Evolutionary conservation across 2,888 invertebrate genomes (phyloP).

Genomic region (Deroplatys truncata): DNA sequence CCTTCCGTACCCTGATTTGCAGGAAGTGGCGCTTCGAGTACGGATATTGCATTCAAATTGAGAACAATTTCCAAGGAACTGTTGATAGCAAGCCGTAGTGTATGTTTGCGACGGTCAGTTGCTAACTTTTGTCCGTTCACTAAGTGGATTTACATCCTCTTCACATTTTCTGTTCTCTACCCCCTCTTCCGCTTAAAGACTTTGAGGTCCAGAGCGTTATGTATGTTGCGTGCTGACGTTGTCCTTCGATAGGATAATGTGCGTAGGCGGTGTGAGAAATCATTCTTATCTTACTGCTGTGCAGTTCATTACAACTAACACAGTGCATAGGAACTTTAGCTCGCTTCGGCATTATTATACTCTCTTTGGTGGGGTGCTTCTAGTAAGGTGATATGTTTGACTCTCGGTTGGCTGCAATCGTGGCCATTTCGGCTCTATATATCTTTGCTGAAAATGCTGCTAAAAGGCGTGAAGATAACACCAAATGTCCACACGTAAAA

Average conservation of each 20-base stretch:
- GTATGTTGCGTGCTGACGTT: background rate
- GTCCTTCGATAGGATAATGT: background rate
- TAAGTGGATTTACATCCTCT: background rate
- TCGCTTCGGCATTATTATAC: no score
- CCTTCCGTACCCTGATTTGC: no score
- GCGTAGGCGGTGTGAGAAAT: background rate
- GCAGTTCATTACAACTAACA: background rate
- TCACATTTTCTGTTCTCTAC: no score
- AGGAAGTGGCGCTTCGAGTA: no score
- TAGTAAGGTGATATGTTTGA: background rate
- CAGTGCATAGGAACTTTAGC: background rate
- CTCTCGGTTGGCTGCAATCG: background rate
- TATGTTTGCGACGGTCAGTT: background rate
- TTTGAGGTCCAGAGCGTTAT: background rate
- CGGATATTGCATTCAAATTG: no score
- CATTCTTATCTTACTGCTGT: background rate
- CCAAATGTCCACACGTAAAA: slow-evolving; percentile 71
- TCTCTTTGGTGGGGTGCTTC: no score
- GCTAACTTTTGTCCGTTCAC: background rate
- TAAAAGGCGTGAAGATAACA: slow-evolving; percentile 58
- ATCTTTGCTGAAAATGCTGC: background rate
- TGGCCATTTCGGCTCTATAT: background rate
- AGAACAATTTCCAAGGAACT: no score
- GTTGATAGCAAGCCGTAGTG: background rate
- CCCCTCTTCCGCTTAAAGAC: background rate